A percentile compares a stretch with the other conserved stretches of the same genome.
Conservation (phyloP, 37 sponge, comb jelly and placozoan species). For the Halichondria panicea region DNA sequence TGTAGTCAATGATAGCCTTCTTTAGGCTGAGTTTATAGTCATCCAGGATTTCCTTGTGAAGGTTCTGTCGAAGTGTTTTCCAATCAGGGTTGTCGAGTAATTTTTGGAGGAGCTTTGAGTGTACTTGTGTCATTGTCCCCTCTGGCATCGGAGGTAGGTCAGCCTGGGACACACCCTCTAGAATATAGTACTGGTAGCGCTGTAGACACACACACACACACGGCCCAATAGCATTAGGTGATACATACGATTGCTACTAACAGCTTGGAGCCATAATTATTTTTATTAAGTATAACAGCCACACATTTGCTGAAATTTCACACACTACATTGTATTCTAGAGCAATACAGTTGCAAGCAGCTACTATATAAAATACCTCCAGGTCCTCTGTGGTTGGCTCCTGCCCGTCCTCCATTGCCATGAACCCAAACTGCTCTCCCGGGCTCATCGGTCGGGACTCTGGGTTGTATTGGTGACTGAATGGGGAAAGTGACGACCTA, state of each 20-base stretch:
- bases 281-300: background rate
- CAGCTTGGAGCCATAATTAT: background rate
- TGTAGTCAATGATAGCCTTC: conserved; percentile 85
- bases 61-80: conserved; percentile 22
- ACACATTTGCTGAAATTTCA: background rate
- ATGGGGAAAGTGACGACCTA: no score
- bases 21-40: conserved; percentile 80
- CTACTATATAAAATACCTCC: conserved; percentile 35
- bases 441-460: conserved; percentile 80
- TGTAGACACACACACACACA: conserved; percentile 14
- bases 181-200: conserved; percentile 86
- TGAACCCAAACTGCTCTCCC: conserved; percentile 58
- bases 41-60: conserved; percentile 64
- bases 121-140: conserved; percentile 35
- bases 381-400: conserved; percentile 66
- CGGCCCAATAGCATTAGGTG: background rate
- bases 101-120: conserved; percentile 29
- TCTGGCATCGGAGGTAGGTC: conserved; percentile 70
- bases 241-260: background rate
- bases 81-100: conserved; percentile 63
- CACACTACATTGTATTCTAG: background rate
- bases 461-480: no score
- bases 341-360: background rate
- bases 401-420: conserved; percentile 13
- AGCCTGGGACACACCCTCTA: conserved; percentile 44